phyloP scores from a whole-genome alignment of 2,113 vertebrate genomes.

The Brachionichthys hirsutus region DNA sequence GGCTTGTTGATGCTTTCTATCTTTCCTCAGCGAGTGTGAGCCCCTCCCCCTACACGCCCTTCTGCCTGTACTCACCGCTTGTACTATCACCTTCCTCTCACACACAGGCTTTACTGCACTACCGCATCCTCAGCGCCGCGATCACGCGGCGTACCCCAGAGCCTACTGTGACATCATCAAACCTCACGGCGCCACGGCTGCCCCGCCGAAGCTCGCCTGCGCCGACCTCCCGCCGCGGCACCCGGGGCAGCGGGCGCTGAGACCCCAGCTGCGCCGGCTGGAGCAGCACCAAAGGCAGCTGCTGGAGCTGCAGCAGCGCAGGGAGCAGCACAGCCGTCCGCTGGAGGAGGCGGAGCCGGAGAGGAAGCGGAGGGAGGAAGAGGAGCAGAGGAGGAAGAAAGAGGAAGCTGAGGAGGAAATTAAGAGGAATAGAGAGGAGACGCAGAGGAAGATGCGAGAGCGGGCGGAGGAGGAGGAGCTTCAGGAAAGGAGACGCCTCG shows the following conservation, averaged over 20 bases:
- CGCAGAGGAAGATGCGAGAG: slow-evolving; percentile 20
- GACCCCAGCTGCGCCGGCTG: slow-evolving; percentile 74
- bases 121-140: slow-evolving; percentile 53
- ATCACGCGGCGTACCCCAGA: slow-evolving; percentile 39
- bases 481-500: slow-evolving; percentile 52
- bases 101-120: slow-evolving; percentile 63
- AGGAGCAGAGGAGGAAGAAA: slow-evolving; percentile 53
- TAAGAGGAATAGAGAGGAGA: slow-evolving; percentile 54
- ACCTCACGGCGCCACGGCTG: neutral
- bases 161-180: slow-evolving; percentile 57
- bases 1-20: slow-evolving; percentile 34
- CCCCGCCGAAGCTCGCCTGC: slow-evolving; percentile 52
- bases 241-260: slow-evolving; percentile 44
- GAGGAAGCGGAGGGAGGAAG: slow-evolving; percentile 55
- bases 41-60: slow-evolving; percentile 1
- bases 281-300: slow-evolving; percentile 77
- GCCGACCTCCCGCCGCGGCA: slow-evolving; percentile 71
- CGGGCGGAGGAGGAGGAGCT: slow-evolving; percentile 31
- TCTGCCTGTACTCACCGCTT: slow-evolving; percentile 62
- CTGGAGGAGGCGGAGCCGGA: slow-evolving; percentile 63
- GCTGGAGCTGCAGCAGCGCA: slow-evolving; percentile 72
- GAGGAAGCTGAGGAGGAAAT: slow-evolving; percentile 51
- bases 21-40: slow-evolving; percentile 16
- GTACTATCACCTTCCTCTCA: slow-evolving; percentile 60
- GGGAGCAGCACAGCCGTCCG: slow-evolving; percentile 59